Conservation (phyloP, 2,797 vertebrate genomes). For the Sebastiscus albofasciatus region DNA sequence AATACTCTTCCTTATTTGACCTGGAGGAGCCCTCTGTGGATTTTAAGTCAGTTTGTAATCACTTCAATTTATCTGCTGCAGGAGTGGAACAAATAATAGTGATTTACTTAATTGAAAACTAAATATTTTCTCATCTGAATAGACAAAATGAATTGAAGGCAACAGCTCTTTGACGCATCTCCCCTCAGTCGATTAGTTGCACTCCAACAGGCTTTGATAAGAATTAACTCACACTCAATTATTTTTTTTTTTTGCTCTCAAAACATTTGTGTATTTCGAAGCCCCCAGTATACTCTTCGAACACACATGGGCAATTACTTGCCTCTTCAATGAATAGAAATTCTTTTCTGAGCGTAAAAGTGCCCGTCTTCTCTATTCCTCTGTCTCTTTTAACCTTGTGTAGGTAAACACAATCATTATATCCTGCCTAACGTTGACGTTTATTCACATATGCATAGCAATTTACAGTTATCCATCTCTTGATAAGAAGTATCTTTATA, state of each 20-base stretch:
- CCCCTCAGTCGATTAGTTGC: conserved; percentile 82
- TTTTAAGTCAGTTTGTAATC: conserved; percentile 75
- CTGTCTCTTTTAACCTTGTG: conserved; percentile 5
- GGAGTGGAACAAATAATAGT: conserved; percentile 82
- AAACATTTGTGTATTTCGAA: conserved; percentile 75
- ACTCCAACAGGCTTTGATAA: conserved; percentile 86
- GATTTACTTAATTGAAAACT: conserved; percentile 86
- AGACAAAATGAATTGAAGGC: conserved; percentile 81
- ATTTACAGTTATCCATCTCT: conserved; percentile 3
- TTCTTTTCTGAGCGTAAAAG: conserved; percentile 60
- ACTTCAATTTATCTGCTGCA: conserved; percentile 78
- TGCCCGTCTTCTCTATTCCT: conserved; percentile 44
- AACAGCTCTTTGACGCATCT: conserved; percentile 78
- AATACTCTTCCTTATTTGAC: conserved; percentile 52
- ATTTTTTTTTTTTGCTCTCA: conserved; percentile 67
- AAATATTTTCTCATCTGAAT: conserved; percentile 83
- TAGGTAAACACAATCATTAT: conserved; percentile 38
- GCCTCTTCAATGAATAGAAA: conserved; percentile 56
- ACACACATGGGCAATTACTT: conserved; percentile 73
- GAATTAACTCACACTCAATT: conserved; percentile 84
- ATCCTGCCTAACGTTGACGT: not conserved
- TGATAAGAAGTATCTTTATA: not conserved
- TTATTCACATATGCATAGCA: conserved; percentile 4
- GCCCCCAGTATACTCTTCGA: conserved; percentile 67
- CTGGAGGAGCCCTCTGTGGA: conserved; percentile 58